Evolutionary conservation across 2,888 invertebrate species (phyloP).

Genomic region (Parelbella ahira): DNA sequence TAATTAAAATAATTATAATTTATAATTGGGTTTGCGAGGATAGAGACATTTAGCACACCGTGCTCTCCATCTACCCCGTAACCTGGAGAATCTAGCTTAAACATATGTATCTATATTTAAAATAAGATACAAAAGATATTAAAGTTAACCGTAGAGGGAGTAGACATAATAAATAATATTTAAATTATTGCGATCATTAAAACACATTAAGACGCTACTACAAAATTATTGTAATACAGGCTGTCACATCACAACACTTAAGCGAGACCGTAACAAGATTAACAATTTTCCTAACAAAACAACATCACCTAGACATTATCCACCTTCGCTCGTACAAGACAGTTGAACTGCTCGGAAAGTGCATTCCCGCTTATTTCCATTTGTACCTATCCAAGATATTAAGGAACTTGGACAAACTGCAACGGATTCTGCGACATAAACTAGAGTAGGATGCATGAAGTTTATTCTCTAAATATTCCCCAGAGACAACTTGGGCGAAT

Average conservation of each 20-base stretch:
- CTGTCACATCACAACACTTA: not conserved
- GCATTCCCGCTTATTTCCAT: conserved; percentile 22
- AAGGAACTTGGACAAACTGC: conserved; percentile 52
- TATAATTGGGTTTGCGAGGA: too few species aligned
- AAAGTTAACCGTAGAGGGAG: too few species aligned
- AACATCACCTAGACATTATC: conserved; percentile 16
- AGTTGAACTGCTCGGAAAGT: conserved; percentile 15
- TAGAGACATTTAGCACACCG: too few species aligned
- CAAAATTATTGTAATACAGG: too few species aligned
- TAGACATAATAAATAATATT: too few species aligned
- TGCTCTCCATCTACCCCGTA: too few species aligned
- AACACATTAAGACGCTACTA: too few species aligned
- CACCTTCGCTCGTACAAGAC: conserved; percentile 5
- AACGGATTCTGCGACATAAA: conserved; percentile 60
- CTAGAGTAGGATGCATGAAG: conserved; percentile 63
- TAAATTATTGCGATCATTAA: too few species aligned
- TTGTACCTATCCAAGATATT: conserved; percentile 40
- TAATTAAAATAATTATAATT: too few species aligned
- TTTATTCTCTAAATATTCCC: conserved; percentile 76
- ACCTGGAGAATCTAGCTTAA: too few species aligned
- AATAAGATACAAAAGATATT: too few species aligned
- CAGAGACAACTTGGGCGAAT: conserved; percentile 53
- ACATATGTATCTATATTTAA: too few species aligned
- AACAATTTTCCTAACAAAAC: conserved; percentile 15
- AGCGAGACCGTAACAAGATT: conserved; percentile 3